Conservation (phyloP, 1,140 invertebrate genomes). For the Acyrthosiphon pisum region DNA sequence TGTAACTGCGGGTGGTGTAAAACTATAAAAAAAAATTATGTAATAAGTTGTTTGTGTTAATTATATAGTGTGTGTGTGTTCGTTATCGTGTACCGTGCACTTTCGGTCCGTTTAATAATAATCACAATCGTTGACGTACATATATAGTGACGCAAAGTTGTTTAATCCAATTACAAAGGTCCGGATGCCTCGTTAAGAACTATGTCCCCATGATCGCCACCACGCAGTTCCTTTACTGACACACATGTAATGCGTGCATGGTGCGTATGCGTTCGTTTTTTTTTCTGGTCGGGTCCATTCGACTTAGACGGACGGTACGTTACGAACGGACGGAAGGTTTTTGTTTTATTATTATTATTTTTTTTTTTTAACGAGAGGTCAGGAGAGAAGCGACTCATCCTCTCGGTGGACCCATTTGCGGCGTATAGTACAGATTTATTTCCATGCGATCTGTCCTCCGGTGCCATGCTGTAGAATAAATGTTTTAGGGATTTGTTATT, state of each 20-base stretch:
- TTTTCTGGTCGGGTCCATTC: neutral
- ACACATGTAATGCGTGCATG: neutral
- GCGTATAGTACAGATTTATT: conserved; percentile 10
- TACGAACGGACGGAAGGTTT: neutral
- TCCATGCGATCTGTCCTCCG: neutral
- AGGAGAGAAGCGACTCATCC: neutral
- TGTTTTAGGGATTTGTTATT: neutral
- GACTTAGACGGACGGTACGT: neutral
- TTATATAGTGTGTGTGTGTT: neutral
- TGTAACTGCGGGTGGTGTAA: neutral
- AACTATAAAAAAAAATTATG: neutral
- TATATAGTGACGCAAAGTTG: neutral
- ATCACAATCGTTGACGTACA: neutral
- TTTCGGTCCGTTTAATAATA: conserved; percentile 10
- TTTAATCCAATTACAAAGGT: conserved; percentile 18
- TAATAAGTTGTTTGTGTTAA: neutral
- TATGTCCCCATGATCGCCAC: neutral
- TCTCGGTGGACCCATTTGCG: neutral
- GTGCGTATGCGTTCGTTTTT: neutral
- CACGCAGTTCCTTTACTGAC: neutral
- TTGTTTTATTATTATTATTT: conserved; percentile 19
- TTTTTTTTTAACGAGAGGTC: neutral
- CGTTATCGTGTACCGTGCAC: neutral
- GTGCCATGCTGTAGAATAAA: neutral
- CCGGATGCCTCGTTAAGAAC: conserved; percentile 10